These are phyloP conservation scores for Dicyrtomina minuta DNA, from an alignment of 2,888 invertebrate genomes.

Conservation along the genomic window DNA sequence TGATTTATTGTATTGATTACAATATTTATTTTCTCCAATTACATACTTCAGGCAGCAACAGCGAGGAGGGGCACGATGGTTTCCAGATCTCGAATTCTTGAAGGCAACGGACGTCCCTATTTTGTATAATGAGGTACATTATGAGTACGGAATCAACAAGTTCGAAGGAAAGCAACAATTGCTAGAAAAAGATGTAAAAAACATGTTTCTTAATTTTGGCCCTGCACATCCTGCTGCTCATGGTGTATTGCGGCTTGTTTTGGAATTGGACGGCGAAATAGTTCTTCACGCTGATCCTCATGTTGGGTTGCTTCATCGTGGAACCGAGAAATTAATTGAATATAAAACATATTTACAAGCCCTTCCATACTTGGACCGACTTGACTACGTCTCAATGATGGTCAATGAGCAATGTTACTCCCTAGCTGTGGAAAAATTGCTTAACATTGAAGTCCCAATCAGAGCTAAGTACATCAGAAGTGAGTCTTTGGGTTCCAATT, in stretches of 20 bases:
- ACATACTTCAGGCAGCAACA: constrained; percentile 34
- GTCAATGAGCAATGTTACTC: constrained; percentile 97
- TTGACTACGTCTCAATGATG: constrained; percentile 99
- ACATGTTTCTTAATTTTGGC: constrained; percentile 84
- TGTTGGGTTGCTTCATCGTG: constrained; percentile 94
- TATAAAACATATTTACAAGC: constrained; percentile 98
- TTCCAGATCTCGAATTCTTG: constrained; percentile 73
- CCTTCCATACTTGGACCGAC: constrained; percentile 93
- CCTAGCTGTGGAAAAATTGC: constrained; percentile 90
- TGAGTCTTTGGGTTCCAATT: too few relatives aligned
- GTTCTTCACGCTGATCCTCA: constrained; percentile 91
- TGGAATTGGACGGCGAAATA: constrained; percentile 84
- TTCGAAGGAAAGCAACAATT: constrained; percentile 64
- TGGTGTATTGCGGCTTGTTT: constrained; percentile 80
- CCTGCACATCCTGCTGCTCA: constrained; percentile 95
- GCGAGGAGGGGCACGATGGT: constrained; percentile 62
- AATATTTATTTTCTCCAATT: not conserved
- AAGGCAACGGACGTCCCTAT: constrained; percentile 71
- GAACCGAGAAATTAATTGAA: constrained; percentile 96
- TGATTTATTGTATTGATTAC: too few relatives aligned
- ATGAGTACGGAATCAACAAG: constrained; percentile 66
- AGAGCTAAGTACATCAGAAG: constrained; percentile 95
- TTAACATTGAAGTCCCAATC: constrained; percentile 88
- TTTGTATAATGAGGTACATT: constrained; percentile 71
- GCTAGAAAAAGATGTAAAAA: constrained; percentile 77